phyloP scores from a whole-genome alignment of 2,888 invertebrate species.

The Brachyopa scutellaris region DNA sequence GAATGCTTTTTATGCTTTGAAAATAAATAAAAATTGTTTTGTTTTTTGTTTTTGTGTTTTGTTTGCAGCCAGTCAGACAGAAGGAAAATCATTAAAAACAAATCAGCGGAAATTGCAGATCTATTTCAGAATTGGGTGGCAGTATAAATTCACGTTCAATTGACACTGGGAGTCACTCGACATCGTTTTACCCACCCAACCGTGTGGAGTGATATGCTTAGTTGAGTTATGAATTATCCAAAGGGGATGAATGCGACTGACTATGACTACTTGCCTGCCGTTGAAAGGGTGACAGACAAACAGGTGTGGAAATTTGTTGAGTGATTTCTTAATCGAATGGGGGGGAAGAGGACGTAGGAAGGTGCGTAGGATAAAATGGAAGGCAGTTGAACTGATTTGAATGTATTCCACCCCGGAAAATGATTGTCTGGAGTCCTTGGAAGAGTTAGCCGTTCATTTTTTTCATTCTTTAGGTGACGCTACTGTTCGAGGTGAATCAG shows the following conservation, averaged over 20 bases:
- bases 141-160: conserved; percentile 11
- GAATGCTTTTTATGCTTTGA: conserved; percentile 17
- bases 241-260: not conserved
- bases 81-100: conserved; percentile 69
- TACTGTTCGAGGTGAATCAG: too few species aligned
- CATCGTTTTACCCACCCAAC: not conserved
- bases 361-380: too few species aligned
- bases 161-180: conserved; percentile 16
- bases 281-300: conserved; percentile 15
- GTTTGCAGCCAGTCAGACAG: conserved; percentile 38
- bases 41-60: conserved; percentile 8
- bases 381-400: too few species aligned
- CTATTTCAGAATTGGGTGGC: not conserved
- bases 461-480: too few species aligned
- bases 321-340: conserved; percentile 21
- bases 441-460: too few species aligned
- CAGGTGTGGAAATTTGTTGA: conserved; percentile 26
- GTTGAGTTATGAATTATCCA: not conserved
- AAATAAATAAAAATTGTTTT: conserved; percentile 38
- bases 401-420: too few species aligned
- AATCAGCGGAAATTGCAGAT: conserved; percentile 68
- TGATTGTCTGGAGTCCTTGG: too few species aligned
- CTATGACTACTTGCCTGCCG: too few species aligned
- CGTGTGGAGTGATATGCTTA: not conserved
- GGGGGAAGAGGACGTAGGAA: too few species aligned